Evolutionary conservation across 2,888 invertebrate species (phyloP).

Genomic region (Rhagium mordax): DNA sequence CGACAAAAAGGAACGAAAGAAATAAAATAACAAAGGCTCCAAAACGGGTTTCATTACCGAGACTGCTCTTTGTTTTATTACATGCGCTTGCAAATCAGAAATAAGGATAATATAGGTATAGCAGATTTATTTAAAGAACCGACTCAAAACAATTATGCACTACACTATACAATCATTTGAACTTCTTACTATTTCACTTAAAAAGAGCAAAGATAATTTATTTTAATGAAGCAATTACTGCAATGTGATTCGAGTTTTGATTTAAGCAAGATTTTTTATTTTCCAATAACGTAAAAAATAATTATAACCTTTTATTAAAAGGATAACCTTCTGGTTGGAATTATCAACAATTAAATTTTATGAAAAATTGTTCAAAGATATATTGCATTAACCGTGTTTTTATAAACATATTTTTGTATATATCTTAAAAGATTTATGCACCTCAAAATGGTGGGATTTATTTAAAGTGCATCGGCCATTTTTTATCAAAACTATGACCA

Average conservation of each 20-base stretch:
- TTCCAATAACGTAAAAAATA: background rate
- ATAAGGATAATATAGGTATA: background rate
- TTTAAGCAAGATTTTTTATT: background rate
- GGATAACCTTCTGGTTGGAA: constrained; percentile 16
- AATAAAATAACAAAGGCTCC: constrained; percentile 14
- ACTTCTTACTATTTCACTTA: background rate
- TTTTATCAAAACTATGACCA: background rate
- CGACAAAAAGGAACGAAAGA: constrained; percentile 10
- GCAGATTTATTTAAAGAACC: background rate
- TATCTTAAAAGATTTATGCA: constrained; percentile 5
- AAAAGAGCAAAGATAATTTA: background rate
- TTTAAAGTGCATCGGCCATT: background rate
- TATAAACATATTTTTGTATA: constrained; percentile 13
- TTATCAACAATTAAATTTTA: constrained; percentile 8
- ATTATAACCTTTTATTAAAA: constrained; percentile 10
- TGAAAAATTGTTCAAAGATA: background rate
- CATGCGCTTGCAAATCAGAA: background rate
- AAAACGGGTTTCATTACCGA: constrained; percentile 2
- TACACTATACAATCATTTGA: background rate
- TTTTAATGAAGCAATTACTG: background rate
- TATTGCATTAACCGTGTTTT: background rate
- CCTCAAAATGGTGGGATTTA: constrained; percentile 18
- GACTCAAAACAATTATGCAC: background rate
- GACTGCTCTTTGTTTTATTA: constrained; percentile 9
- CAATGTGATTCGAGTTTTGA: background rate